phyloP scores from a whole-genome alignment of 1,140 invertebrate genomes.

The Pectinophora gossypiella region DNA sequence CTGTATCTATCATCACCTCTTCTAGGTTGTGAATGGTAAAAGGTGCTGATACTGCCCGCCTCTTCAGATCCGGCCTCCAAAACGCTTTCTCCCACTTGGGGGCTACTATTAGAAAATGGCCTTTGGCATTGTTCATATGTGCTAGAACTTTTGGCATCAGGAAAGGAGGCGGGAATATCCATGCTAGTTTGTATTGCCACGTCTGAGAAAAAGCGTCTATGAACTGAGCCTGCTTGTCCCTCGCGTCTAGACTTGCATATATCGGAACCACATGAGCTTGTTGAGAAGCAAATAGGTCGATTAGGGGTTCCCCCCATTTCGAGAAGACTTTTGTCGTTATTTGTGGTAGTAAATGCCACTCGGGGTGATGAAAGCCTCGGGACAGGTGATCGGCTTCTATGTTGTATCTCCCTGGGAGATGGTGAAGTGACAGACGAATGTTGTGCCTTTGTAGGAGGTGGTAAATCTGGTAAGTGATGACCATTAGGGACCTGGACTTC shows the following conservation, averaged over 20 bases:
- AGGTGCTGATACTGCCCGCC: slow-evolving; percentile 14
- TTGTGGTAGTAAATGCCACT: slow-evolving; percentile 23
- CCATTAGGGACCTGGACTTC: slow-evolving; percentile 29
- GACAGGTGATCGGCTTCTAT: no score
- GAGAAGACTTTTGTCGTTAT: slow-evolving; percentile 10
- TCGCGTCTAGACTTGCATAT: slow-evolving; percentile 23
- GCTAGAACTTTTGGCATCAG: no score
- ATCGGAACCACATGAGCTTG: slow-evolving; percentile 18
- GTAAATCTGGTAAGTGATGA: slow-evolving; percentile 22
- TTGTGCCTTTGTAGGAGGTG: slow-evolving; percentile 18
- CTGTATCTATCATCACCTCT: slow-evolving; percentile 8
- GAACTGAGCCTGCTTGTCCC: slow-evolving; percentile 22
- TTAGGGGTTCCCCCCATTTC: slow-evolving; percentile 18
- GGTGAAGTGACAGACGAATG: slow-evolving; percentile 16
- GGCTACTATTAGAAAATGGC: not conserved
- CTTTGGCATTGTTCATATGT: no score
- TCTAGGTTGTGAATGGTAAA: slow-evolving; percentile 15
- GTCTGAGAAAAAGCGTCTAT: slow-evolving; percentile 27
- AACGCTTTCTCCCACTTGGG: slow-evolving; percentile 20
- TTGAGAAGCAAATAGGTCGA: slow-evolving; percentile 25
- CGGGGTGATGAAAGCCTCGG: slow-evolving; percentile 21
- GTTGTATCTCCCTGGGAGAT: slow-evolving; percentile 25
- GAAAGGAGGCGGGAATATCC: no score
- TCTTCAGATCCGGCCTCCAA: slow-evolving; percentile 24
- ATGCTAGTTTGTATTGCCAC: slow-evolving; percentile 23